Evolutionary conservation across 2,888 invertebrate species (phyloP), one percentile per base, ranked within the genome.

Genomic region (Andrena chrysosceles): DNA sequence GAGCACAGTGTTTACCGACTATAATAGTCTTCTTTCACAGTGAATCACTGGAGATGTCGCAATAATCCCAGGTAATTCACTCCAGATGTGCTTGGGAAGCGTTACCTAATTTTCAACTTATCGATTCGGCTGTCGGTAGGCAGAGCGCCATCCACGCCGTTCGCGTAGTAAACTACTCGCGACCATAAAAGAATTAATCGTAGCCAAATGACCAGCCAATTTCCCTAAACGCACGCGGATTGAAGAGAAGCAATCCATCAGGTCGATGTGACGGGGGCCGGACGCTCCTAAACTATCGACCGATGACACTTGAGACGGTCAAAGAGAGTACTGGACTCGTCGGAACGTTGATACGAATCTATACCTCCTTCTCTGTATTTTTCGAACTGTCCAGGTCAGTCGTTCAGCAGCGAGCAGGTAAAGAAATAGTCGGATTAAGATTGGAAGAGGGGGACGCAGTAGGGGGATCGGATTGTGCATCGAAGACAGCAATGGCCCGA

Each of bases 381-480:
- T 33, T 64, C 62, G 20, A 66, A 76, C 74, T 62, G 74, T 77
- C 23, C 62, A 10, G 60, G 29, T 10, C 26, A 59, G 70, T 60
- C 64, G 68, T 87, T 72, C 76, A 13, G 71, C 67, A 60, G 62
- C 59, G 60, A 70, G 29, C 81, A 73, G 74, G 52, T 70, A 75
- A 70, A 82, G 82, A 75, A 81, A 67, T 70, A 67, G 82, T 67
- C 70, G 75, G 75, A 82, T 82, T 82, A 82, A 82, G 70, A 81
- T 73, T 66, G 77, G 59, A 63, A 33, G 26, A 42, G 68, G 49
- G 33, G 59, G 67, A 77, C 35, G 26, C 60, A 35, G 69, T 7
- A 64, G n/a, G 72, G 76, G 31, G 56, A 52, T 35, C 70, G 70
- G 62, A 86, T 82, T 79, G 71, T 67, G 48, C 74, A 49, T 31